Percentiles rank a stretch among this genome's conserved stretches.
Evolutionary conservation across 2,113 vertebrate species (phyloP).

Genomic region (Furnarius figulus): DNA sequence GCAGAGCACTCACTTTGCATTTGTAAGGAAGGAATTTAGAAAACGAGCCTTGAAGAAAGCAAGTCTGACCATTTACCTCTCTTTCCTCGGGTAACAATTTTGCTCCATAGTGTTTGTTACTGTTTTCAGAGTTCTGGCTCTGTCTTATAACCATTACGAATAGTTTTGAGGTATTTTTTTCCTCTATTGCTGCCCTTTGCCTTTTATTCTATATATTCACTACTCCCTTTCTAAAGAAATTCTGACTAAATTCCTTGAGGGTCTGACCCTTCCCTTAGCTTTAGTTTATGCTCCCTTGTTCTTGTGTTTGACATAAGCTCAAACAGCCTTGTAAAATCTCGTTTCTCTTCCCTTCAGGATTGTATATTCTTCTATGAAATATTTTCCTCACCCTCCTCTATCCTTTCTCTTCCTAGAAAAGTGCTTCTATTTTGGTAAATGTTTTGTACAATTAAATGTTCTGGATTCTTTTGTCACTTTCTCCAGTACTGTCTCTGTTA

Average conservation of each 20-base stretch:
- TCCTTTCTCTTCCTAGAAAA: constrained; percentile 8
- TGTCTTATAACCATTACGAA: constrained; percentile 46
- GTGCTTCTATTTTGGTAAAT: constrained; percentile 23
- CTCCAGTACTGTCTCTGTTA: not conserved
- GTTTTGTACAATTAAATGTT: constrained; percentile 30
- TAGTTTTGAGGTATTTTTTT: not conserved
- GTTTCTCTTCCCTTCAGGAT: constrained; percentile 76
- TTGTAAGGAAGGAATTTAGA: not conserved
- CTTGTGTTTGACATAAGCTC: constrained; percentile 78
- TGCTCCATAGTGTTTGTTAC: not conserved
- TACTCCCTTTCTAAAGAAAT: constrained; percentile 73
- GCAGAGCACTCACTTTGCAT: not conserved
- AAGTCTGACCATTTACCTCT: not conserved
- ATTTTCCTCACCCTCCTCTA: not conserved
- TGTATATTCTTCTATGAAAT: constrained; percentile 71
- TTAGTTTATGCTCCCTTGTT: constrained; percentile 79
- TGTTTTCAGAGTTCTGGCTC: constrained; percentile 22
- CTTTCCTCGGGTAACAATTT: constrained; percentile 2
- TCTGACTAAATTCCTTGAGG: constrained; percentile 77
- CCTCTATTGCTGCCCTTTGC: constrained; percentile 48
- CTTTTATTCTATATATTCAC: constrained; percentile 70
- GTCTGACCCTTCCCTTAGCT: constrained; percentile 78
- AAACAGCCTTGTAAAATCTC: constrained; percentile 77
- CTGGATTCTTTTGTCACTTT: not conserved
- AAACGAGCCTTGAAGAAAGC: not conserved